Evolutionary conservation across 2,888 invertebrate genomes (phyloP).

Genomic region (Pristionchus fissidentatus): DNA sequence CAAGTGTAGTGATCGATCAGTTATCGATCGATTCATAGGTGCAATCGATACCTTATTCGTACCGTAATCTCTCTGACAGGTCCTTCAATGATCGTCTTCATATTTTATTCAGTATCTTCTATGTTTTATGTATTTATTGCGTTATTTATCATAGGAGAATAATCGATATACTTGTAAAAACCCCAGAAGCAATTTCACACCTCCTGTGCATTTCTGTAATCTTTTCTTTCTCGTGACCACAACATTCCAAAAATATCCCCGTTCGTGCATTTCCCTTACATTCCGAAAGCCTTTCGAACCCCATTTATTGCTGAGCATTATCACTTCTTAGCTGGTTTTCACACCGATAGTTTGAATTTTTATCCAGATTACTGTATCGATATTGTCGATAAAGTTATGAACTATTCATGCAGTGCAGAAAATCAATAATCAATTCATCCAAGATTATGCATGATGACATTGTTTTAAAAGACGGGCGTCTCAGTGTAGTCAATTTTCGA

Average conservation of each 20-base stretch:
- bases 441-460: too few species aligned
- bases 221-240: background rate
- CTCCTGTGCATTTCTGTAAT: constrained; percentile 1
- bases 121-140: constrained; percentile 28
- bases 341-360: constrained; percentile 10
- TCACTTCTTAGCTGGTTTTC: constrained; percentile 14
- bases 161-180: constrained; percentile 10
- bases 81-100: constrained; percentile 22
- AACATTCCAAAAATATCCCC: constrained; percentile 19
- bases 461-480: too few species aligned
- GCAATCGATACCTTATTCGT: constrained; percentile 13
- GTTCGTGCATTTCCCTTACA: constrained; percentile 12
- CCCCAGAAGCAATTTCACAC: background rate
- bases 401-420: too few species aligned
- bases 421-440: too few species aligned
- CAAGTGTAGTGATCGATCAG: background rate
- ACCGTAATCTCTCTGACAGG: constrained; percentile 34
- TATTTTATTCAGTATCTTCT: too few species aligned
- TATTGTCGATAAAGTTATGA: background rate
- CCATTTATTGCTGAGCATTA: constrained; percentile 31
- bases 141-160: background rate
- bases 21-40: constrained; percentile 30
- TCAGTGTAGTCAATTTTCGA: too few species aligned
- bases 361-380: background rate
- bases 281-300: constrained; percentile 8